phyloP scores from a whole-genome alignment of 2,113 vertebrate species.

The Cavia porcellus region DNA sequence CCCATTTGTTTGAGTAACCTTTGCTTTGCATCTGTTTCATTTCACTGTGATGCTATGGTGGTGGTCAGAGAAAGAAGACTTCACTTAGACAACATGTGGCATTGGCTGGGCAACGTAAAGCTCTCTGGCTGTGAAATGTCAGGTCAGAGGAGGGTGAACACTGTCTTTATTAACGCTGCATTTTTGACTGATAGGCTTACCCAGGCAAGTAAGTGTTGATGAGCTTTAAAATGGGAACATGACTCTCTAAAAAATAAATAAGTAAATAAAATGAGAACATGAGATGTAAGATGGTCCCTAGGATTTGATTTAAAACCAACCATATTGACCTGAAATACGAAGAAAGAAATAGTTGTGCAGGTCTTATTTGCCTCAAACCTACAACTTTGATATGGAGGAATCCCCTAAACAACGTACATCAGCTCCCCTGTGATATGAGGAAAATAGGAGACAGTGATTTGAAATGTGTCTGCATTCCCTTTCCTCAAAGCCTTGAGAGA shows the following conservation, averaged over 20 bases:
- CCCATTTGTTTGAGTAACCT: background rate
- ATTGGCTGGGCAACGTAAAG: background rate
- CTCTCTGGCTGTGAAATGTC: background rate
- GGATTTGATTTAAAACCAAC: background rate
- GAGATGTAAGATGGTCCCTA: background rate
- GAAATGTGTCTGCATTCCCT: background rate
- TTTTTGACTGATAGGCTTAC: background rate
- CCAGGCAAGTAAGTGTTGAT: background rate
- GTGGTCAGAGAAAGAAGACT: background rate
- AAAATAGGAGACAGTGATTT: background rate
- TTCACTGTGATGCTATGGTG: background rate
- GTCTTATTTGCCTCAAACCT: background rate
- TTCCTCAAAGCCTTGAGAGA: background rate
- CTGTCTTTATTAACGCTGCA: background rate
- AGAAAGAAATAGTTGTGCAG: background rate
- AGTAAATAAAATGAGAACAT: background rate
- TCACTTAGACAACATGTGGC: background rate
- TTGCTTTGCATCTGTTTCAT: background rate
- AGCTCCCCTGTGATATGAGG: background rate
- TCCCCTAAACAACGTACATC: background rate
- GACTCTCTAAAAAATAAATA: too few species aligned
- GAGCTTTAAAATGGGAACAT: background rate
- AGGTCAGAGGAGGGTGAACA: background rate
- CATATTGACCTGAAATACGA: background rate
- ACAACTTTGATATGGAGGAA: background rate